Conservation (phyloP, 2,113 vertebrate genomes). For the Henicopernis longicauda region DNA sequence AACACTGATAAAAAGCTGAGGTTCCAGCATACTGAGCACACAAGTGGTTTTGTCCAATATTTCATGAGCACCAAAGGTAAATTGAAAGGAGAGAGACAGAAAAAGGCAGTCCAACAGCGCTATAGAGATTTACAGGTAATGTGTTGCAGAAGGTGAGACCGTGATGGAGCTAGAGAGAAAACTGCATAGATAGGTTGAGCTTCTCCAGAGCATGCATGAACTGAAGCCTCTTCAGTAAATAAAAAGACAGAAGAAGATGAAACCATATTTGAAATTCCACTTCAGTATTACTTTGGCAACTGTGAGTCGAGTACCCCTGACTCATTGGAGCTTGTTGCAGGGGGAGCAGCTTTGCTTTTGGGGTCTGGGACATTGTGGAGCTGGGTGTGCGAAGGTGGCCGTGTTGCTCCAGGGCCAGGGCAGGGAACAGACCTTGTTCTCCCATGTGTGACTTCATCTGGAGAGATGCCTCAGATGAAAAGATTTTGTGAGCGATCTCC, state of each 20-base stretch:
- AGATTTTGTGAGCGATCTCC: neutral
- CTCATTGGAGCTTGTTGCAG: neutral
- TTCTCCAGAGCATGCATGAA: neutral
- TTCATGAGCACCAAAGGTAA: neutral
- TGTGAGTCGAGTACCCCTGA: neutral
- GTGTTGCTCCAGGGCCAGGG: neutral
- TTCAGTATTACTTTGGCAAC: neutral
- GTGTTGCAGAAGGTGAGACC: neutral
- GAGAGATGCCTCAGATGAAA: neutral
- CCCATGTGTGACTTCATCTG: neutral
- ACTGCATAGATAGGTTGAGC: neutral
- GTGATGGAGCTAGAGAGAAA: neutral
- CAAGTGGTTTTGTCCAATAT: neutral
- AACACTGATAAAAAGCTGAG: neutral
- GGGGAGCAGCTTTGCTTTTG: neutral
- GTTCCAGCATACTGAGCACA: neutral
- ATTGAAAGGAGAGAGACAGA: neutral
- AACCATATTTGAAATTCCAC: neutral
- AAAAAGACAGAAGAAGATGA: neutral
- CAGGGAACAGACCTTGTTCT: neutral
- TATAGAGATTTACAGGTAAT: neutral
- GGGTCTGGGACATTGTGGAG: neutral
- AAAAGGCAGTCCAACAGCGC: neutral
- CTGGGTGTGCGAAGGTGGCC: neutral
- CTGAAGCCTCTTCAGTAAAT: neutral